phyloP scores from a whole-genome alignment of 2,113 vertebrate genomes.

The Bagarius yarrelli region DNA sequence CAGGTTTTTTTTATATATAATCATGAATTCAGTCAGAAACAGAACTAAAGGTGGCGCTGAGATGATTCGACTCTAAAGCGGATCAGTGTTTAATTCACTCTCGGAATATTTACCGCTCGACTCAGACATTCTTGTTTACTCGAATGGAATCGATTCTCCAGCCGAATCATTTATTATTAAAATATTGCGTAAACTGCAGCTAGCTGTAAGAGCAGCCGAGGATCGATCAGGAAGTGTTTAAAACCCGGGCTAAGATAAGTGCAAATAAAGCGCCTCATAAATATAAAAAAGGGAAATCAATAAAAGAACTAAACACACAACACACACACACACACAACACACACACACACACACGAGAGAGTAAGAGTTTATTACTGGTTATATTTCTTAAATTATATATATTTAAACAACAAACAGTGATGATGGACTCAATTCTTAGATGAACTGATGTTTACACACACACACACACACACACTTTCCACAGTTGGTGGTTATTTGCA shows the following conservation, averaged over 20 bases:
- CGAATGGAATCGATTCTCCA: slow-evolving; percentile 64
- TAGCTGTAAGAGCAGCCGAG: slow-evolving; percentile 53
- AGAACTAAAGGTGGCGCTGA: no score
- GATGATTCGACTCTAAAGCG: not conserved
- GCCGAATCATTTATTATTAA: slow-evolving; percentile 71
- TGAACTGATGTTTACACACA: not conserved
- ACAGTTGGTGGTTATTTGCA: slow-evolving; percentile 17
- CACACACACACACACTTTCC: not conserved
- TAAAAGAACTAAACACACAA: slow-evolving; percentile 50
- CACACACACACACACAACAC: slow-evolving; percentile 5
- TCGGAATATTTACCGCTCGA: slow-evolving; percentile 46
- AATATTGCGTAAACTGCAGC: slow-evolving; percentile 54
- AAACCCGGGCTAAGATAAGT: slow-evolving; percentile 60
- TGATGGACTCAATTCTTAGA: no score
- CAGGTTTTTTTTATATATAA: no score
- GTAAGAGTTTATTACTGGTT: no score
- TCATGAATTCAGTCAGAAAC: no score
- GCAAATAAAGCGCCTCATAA: slow-evolving; percentile 61
- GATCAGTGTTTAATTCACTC: slow-evolving; percentile 48
- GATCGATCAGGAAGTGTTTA: slow-evolving; percentile 56
- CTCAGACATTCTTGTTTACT: slow-evolving; percentile 68
- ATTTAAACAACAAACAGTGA: no score
- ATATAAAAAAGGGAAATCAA: slow-evolving; percentile 61
- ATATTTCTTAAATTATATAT: no score
- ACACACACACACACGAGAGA: slow-evolving; percentile 10